Base-by-base conservation (phyloP, 1,140 invertebrate species). In the Elymnias hypermnestra region DNA sequence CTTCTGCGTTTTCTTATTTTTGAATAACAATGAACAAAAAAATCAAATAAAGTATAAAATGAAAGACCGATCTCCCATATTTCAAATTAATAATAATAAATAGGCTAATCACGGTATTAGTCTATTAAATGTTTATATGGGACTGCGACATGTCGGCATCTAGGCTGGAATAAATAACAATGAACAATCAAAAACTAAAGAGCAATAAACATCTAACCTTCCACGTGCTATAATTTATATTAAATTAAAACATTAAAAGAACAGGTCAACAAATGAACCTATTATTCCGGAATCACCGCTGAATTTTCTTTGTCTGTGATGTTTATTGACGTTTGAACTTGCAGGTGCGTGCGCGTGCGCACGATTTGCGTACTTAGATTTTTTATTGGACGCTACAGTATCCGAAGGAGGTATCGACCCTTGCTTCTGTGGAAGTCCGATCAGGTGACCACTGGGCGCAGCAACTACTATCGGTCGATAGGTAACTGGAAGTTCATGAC, bases 191-290 rank as follows among this genome's bases (percentile, higher is more conserved):
- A n/a, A n/a, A n/a, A n/a, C n/a, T n/a, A n/a, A n/a, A n/a, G n/a
- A n/a, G n/a, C n/a, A n/a, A n/a, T n/a, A n/a, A n/a, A n/a, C n/a
- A n/a, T n/a, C n/a, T n/a, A n/a, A n/a, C n/a, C n/a, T n/a, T n/a
- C n/a, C n/a, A n/a, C n/a, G n/a, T n/a, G n/a, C n/a, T n/a, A n/a
- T 19, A 19, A 7, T 8, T 22, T 8, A 33, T 12, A 22, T n/a
- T 7, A 38, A 23, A 31, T 25, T 40, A 49, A 31, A 60, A 72
- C 62, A 67, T 69, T 73, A 63, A 54, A 78, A 67, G 31, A 82
- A 67, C 29, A 82, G 62, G 55, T 76, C 72, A 37, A 78, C 21
- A 46, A 82, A 82, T 7, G 77, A 78, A 14, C 64, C 57, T 17
- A 81, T 15, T 51, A 74, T 47, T 23, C 48, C 55, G 10, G 53